Percentiles rank a stretch among this genome's conserved stretches.
Evolutionary conservation across 2,113 vertebrate genomes (phyloP).

Genomic region (Strigops habroptila): DNA sequence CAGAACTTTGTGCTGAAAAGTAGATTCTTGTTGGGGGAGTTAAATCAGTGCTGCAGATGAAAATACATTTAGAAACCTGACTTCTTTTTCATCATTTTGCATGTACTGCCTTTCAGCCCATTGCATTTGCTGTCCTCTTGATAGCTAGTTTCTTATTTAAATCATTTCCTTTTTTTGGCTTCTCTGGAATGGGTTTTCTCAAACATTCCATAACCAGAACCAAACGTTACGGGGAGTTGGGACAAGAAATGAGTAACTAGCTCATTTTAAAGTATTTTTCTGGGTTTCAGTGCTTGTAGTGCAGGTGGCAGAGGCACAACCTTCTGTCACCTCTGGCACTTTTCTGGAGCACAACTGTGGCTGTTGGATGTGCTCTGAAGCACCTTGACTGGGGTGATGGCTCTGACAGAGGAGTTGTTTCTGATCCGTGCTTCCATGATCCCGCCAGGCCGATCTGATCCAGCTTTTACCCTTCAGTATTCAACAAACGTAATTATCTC

Average conservation of each 20-base stretch:
- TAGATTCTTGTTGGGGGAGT: neutral
- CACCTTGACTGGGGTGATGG: neutral
- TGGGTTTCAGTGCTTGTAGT: neutral
- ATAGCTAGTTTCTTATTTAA: neutral
- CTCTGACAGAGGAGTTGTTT: neutral
- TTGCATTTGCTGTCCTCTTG: neutral
- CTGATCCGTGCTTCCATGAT: neutral
- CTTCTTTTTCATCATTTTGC: neutral
- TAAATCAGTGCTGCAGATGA: neutral
- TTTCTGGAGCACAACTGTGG: neutral
- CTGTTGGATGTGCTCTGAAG: neutral
- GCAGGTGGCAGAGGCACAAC: neutral
- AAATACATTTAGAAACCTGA: neutral
- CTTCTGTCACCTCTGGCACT: neutral
- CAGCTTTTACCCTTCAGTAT: neutral
- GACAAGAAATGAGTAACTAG: neutral
- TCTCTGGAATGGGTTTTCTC: neutral
- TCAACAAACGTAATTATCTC: neutral
- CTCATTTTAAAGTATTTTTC: neutral
- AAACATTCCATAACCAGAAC: neutral
- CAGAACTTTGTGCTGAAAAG: neutral
- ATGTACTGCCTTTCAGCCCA: neutral
- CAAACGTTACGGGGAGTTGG: neutral
- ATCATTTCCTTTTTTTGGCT: neutral
- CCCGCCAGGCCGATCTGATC: neutral